phyloP scores from a whole-genome alignment of 2,797 vertebrate genomes.

The Mergus octosetaceus region DNA sequence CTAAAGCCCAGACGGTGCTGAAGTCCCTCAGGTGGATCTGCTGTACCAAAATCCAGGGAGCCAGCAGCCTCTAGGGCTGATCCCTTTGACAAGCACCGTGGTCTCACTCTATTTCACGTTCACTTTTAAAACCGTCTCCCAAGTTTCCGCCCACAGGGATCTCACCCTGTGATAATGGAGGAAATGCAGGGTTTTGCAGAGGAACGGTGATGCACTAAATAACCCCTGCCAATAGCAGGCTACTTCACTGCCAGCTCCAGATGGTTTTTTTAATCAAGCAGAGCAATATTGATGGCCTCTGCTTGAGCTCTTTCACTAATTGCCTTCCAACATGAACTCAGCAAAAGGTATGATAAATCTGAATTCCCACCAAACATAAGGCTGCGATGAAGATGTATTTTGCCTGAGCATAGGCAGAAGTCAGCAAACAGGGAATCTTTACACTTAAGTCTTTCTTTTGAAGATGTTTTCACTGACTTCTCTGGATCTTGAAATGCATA shows the following conservation, averaged over 20 bases:
- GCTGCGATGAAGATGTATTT: constrained; percentile 30
- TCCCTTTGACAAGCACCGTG: background rate
- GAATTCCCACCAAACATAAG: constrained; percentile 44
- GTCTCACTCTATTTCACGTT: background rate
- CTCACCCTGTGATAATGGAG: constrained; percentile 20
- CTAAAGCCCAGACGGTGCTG: background rate
- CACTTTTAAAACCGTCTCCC: background rate
- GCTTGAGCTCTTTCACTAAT: constrained; percentile 69
- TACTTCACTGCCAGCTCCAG: constrained; percentile 54
- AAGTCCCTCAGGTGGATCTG: background rate
- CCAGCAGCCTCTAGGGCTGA: background rate
- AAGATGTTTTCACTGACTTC: background rate
- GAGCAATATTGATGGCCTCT: constrained; percentile 68
- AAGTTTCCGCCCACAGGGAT: background rate
- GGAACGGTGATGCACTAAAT: constrained; percentile 44
- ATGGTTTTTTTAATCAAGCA: constrained; percentile 68
- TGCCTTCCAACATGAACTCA: constrained; percentile 61
- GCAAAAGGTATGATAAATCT: constrained; percentile 54
- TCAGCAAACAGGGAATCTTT: background rate
- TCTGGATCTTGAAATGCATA: constrained; percentile 22
- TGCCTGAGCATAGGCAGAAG: background rate
- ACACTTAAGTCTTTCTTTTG: constrained; percentile 9
- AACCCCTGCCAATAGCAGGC: constrained; percentile 52
- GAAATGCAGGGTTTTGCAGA: constrained; percentile 2
- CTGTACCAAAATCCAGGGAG: background rate